Percentiles rank a stretch among this genome's conserved stretches.
These are phyloP conservation scores for Tetramorium bicarinatum DNA, from an alignment of 2,888 invertebrate species.

Conservation along the genomic window DNA sequence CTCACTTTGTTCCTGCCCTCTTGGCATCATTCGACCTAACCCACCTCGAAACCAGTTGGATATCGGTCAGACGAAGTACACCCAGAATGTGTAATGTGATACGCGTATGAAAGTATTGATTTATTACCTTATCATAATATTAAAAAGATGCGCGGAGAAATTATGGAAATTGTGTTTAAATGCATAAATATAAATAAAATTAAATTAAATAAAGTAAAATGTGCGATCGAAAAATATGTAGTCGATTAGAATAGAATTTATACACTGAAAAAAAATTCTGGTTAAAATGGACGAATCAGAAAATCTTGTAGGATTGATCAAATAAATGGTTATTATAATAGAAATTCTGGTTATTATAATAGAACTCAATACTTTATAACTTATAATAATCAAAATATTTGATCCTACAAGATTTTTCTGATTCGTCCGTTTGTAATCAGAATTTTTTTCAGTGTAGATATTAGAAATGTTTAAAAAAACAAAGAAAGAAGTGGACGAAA, in stretches of 20 bases:
- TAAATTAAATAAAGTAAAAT: neutral
- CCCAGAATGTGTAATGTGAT: neutral
- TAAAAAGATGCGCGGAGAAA: neutral
- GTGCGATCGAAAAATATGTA: neutral
- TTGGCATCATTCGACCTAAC: conserved; percentile 17
- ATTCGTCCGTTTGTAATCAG: no score
- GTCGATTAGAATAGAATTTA: no score
- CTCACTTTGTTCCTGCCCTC: neutral
- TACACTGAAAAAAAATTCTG: no score
- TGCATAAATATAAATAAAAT: neutral
- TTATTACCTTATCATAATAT: neutral
- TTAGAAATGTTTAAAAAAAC: neutral
- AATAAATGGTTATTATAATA: no score
- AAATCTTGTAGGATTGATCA: no score
- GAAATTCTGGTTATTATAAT: no score
- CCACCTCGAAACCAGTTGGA: conserved; percentile 25
- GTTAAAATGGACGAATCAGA: no score
- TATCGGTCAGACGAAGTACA: conserved; percentile 27
- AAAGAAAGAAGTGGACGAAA: neutral
- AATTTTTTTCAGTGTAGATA: neutral
- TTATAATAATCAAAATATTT: no score
- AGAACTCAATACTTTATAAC: no score
- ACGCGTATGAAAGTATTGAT: neutral
- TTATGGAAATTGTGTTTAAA: no score
- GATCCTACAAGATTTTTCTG: no score